A percentile compares a stretch with the other conserved stretches of the same genome.
Evolutionary conservation across 2,797 vertebrate genomes (phyloP).

Genomic region (Otolemur crassicaudatus): DNA sequence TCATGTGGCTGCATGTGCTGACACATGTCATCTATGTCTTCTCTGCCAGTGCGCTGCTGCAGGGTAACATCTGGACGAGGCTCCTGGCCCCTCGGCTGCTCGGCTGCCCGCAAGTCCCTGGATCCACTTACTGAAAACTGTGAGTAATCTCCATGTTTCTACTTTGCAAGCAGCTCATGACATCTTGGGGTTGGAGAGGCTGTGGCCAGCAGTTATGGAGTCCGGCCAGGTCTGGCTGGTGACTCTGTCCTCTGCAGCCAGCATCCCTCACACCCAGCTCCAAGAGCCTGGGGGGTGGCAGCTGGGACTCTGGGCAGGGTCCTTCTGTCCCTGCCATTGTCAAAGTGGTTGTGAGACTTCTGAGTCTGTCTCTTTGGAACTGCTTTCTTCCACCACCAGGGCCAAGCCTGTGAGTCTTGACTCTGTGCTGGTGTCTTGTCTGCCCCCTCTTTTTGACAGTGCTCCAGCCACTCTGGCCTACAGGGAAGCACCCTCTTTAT

Average conservation of each 20-base stretch:
- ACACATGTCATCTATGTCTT: not conserved
- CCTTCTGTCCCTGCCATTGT: not conserved
- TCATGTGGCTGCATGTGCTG: not conserved
- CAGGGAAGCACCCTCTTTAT: not conserved
- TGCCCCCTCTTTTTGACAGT: not conserved
- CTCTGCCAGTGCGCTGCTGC: not conserved
- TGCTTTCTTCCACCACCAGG: not conserved
- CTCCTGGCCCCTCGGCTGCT: not conserved
- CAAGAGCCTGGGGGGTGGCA: not conserved
- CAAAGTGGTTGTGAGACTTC: not conserved
- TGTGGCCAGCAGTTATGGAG: not conserved
- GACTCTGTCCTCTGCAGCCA: not conserved
- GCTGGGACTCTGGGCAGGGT: not conserved
- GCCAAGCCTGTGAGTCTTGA: not conserved
- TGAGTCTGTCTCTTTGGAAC: not conserved
- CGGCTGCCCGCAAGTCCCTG: slow-evolving; percentile 22
- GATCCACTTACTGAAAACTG: slow-evolving; percentile 12
- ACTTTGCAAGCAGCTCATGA: not conserved
- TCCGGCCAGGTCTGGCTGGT: not conserved
- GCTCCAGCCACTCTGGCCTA: not conserved
- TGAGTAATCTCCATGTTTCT: slow-evolving; percentile 40
- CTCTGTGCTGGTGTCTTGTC: not conserved
- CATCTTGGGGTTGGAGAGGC: not conserved
- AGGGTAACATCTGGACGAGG: slow-evolving; percentile 61
- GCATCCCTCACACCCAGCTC: not conserved